Base-by-base conservation (phyloP, 2,888 invertebrate species). In the Drosophila subsilvestris region DNA sequence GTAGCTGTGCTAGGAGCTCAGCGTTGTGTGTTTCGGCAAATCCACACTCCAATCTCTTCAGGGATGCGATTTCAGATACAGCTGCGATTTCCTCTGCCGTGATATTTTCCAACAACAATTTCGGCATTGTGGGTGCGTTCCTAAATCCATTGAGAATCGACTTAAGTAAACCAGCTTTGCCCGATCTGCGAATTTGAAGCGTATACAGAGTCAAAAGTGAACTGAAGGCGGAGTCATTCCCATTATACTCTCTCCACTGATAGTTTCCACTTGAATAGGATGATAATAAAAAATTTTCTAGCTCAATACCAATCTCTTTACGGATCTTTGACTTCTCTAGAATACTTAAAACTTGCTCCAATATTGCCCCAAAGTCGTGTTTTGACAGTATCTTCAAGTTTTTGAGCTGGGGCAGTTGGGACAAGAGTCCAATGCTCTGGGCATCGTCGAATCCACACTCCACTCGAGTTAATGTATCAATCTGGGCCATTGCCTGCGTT, bases 21-120 rank as follows among this genome's bases (percentile, higher is more conserved):
- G 53, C 8, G n/a, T 53, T 59, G 8, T 10, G 8, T 25, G 43
- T 43, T n/a, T 59, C 27, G 18, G 18, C 14, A 32, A 59, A n/a
- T 2, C n/a, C 27, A 27, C 43, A 53, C 10, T 12, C 1, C 1
- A 59, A 18, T 3, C 1, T 53, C 7, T 1, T 43, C 1, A 59
- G 42, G 3, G 27, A 44, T 27, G 5, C 54, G 43, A 20, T 18
- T 54, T 3, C 4, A 10, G 59, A 53, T 0, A 59, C 43, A 2
- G 54, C n/a, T 1, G 1, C 9, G 2, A 17, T 12, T 53, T 59
- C 59, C 20, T 29, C 18, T 5, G 27, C 18, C 2, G 43, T 29
- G 8, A 59, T 44, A 3, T 12, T 32, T 32, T 3, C 9, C 27
- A 3, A 14, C 27, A 12, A 20, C 14, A 18, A 27, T n/a, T 42